A percentile compares a stretch with the other conserved stretches of the same genome.
Conservation (phyloP, 37 sponge, comb jelly and placozoan genomes). For the Eunapius fragilis region DNA sequence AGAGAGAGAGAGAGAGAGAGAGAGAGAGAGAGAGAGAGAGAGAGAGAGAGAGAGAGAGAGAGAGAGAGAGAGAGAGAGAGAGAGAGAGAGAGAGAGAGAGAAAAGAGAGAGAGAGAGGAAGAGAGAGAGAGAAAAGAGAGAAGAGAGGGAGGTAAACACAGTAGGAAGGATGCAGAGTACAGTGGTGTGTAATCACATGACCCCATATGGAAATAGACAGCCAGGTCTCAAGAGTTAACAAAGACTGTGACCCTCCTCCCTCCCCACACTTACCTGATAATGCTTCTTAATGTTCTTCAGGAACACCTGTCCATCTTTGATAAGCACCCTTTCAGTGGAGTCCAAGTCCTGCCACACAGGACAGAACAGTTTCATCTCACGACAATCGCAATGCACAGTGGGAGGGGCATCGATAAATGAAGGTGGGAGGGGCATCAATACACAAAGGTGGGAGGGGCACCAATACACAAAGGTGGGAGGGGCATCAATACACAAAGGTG, state of each 20-base stretch:
- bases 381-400: not conserved
- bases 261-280: slow-evolving; percentile 61
- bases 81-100: slow-evolving; percentile 17
- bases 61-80: slow-evolving; percentile 20
- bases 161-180: no score
- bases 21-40: not conserved
- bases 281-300: slow-evolving; percentile 82
- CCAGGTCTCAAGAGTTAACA: no score
- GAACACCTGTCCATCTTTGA: slow-evolving; percentile 91
- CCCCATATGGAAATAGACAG: no score
- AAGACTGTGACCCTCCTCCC: no score
- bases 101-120: not conserved
- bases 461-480: no score
- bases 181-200: no score
- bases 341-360: slow-evolving; percentile 44
- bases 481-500: slow-evolving; percentile 2
- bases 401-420: slow-evolving; percentile 1
- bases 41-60: not conserved
- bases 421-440: not conserved
- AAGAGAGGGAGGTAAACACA: not conserved
- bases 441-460: no score
- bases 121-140: not conserved
- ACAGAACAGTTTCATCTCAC: not conserved
- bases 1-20: not conserved
- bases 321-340: slow-evolving; percentile 35